phyloP scores from a whole-genome alignment of 1,140 invertebrate genomes.

The Nylanderia fulva region DNA sequence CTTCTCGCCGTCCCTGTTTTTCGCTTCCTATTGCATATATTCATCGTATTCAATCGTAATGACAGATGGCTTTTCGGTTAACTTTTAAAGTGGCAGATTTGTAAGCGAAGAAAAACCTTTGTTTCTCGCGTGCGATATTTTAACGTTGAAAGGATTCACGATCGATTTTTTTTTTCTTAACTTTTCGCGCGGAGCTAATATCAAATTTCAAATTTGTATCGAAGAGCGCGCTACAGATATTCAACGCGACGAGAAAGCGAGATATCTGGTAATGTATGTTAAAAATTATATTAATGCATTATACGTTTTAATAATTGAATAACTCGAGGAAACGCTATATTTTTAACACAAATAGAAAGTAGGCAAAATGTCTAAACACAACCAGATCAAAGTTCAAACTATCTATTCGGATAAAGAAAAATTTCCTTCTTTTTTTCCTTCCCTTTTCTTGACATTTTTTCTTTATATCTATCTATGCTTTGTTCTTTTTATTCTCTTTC shows the following conservation, averaged over 20 bases:
- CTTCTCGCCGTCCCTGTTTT: neutral
- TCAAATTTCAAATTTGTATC: neutral
- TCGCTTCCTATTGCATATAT: neutral
- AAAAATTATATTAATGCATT: no score
- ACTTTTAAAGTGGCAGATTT: slow-evolving; percentile 2
- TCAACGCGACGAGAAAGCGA: no score
- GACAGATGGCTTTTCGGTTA: slow-evolving; percentile 54
- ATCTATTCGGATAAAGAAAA: no score
- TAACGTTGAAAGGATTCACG: no score
- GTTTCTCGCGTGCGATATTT: neutral
- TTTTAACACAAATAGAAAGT: no score
- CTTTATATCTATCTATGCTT: neutral
- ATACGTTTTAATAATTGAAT: no score
- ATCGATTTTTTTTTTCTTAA: neutral
- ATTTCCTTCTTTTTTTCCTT: no score
- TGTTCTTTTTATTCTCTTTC: neutral
- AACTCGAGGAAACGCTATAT: no score
- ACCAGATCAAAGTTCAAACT: no score
- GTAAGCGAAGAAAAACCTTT: neutral
- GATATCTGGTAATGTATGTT: no score
- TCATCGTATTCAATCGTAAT: slow-evolving; percentile 6
- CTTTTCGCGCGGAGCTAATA: neutral
- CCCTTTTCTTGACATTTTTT: neutral
- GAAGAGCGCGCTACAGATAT: neutral
- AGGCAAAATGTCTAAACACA: no score